Conservation (phyloP, 2,888 invertebrate genomes). For the Merodon equestris region DNA sequence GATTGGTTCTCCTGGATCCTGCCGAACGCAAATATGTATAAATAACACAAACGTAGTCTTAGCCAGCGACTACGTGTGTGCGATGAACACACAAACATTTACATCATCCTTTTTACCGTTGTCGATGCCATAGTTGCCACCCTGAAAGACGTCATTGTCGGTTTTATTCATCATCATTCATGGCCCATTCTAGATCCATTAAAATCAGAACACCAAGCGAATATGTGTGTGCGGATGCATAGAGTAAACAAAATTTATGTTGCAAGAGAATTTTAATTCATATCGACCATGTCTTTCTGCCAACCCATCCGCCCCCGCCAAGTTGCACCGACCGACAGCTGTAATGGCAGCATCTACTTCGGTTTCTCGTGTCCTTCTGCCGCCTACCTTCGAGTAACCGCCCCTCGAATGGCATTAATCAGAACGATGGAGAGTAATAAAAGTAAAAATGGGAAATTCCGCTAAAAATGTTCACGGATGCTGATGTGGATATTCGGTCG, state of each 20-base stretch:
- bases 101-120: too few species aligned
- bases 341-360: too few species aligned
- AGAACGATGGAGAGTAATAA: constrained; percentile 30
- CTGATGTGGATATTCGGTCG: constrained; percentile 3
- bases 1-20: too few species aligned
- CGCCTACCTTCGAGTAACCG: constrained; percentile 8
- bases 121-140: neutral
- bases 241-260: constrained; percentile 36
- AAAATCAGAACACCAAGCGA: constrained; percentile 40
- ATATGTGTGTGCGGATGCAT: constrained; percentile 8
- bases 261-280: constrained; percentile 29
- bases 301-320: neutral
- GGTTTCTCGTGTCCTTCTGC: neutral
- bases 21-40: too few species aligned
- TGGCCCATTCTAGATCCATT: constrained; percentile 38
- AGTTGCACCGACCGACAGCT: too few species aligned
- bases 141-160: neutral
- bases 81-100: too few species aligned
- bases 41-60: too few species aligned
- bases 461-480: constrained; percentile 35
- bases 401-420: constrained; percentile 35
- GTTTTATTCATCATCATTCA: neutral
- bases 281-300: constrained; percentile 6
- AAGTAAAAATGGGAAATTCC: constrained; percentile 24
- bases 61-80: too few species aligned